Conservation (phyloP, 2,797 vertebrate species). For the Scolopax rusticola region DNA sequence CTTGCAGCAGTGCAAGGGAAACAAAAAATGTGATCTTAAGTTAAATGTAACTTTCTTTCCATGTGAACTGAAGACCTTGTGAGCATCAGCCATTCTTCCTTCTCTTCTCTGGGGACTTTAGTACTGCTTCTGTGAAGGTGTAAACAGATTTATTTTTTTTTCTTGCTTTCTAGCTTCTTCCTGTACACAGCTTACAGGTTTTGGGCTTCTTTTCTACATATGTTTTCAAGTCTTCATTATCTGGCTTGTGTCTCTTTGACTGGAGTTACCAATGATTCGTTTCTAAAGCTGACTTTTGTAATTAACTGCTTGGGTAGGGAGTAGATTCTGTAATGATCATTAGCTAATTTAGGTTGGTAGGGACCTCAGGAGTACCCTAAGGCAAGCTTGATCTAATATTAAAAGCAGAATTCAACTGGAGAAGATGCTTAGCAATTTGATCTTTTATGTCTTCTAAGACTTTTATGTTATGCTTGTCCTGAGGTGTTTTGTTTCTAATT, state of each 20-base stretch:
- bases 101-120: not conserved
- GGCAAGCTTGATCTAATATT: not conserved
- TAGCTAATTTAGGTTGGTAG: not conserved
- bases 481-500: not conserved
- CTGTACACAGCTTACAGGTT: not conserved
- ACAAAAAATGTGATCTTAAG: not conserved
- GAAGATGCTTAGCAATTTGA: not conserved
- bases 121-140: not conserved
- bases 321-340: not conserved
- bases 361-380: not conserved
- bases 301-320: not conserved
- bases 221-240: not conserved
- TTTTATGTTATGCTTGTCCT: not conserved
- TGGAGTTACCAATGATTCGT: rapidly evolving
- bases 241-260: not conserved
- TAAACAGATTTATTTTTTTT: not conserved
- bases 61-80: not conserved
- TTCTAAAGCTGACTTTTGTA: not conserved
- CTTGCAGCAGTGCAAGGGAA: not conserved
- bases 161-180: not conserved
- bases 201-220: not conserved
- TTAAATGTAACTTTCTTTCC: not conserved
- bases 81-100: not conserved
- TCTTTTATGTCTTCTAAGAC: not conserved
- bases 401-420: not conserved